Evolutionary conservation across 2,113 vertebrate species (phyloP), one percentile per base, ranked within the genome.

Genomic region (Ciconia stormi): DNA sequence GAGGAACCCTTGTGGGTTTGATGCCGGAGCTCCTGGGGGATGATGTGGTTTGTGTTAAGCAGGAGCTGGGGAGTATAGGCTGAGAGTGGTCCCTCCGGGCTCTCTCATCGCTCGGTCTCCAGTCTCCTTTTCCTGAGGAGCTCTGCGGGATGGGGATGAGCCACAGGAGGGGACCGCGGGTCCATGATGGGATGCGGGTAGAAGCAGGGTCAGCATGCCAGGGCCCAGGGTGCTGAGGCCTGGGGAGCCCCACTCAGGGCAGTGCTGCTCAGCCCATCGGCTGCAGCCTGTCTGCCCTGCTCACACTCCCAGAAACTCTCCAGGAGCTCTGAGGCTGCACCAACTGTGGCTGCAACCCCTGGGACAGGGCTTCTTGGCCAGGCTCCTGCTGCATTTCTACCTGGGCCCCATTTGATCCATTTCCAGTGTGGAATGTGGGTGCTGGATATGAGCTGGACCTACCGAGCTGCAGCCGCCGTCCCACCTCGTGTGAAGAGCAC

Each of bases 161-260:
- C 56, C 2, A 0, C 29, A 0, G 2, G 38, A 80, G 67, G 13
- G n/a, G 40, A 23, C 11, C 2, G 4, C 27, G 59, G 66, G 30
- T 58, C 72, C 38, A 0, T 25, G 32, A 42, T 1, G 9, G 58
- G 58, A 25, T 42, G n/a, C 0, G 0, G 13, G 47, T 65, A 36
- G 69, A 59, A 47, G 81, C 53, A 59, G 44, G 38, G 42, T 7
- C 32, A 15, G 44, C 1, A 1, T 47, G 15, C 34, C 19, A 7
- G 49, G 16, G 36, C 52, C 38, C 11, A 7, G 29, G 38, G 27
- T 42, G 58, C 27, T 23, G 44, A 36, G n/a, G 7, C 3, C 17
- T 23, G 46, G 26, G 67, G 56, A 40, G 10, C 22, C 42, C 47
- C 4, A 5, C 59, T 80, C 23, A 44, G n/a, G 22, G 52, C 62